Evolutionary conservation across 2,113 vertebrate species (phyloP).

Genomic region (Tragelaphus strepsiceros): DNA sequence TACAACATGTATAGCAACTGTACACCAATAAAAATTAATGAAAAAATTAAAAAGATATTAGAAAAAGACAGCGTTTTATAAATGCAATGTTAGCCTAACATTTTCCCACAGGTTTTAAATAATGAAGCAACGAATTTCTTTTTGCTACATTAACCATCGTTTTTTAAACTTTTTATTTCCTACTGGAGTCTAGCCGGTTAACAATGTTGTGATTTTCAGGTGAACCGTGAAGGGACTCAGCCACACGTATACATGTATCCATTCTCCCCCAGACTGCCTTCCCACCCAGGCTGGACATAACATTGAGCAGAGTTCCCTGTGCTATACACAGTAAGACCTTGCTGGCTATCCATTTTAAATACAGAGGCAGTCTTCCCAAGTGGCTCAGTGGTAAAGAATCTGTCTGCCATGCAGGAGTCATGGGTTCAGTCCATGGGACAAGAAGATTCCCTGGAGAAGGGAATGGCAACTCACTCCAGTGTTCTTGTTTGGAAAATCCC

Average conservation of each 20-base stretch:
- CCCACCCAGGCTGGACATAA: neutral
- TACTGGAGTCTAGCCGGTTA: fast-evolving
- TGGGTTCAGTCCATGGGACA: too few relatives aligned
- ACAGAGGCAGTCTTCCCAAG: neutral
- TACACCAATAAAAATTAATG: neutral
- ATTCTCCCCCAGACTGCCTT: neutral
- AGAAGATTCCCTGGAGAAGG: too few relatives aligned
- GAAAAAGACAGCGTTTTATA: neutral
- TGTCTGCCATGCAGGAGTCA: too few relatives aligned
- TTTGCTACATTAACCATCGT: neutral
- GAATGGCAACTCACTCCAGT: too few relatives aligned
- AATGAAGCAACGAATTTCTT: neutral
- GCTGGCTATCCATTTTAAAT: neutral
- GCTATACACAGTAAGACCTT: neutral
- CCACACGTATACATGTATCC: neutral
- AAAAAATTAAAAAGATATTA: neutral
- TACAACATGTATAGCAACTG: neutral
- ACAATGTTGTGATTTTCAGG: neutral
- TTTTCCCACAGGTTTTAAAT: neutral
- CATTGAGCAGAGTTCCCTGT: neutral
- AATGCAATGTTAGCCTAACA: neutral
- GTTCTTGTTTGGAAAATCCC: too few relatives aligned
- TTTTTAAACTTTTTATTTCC: neutral
- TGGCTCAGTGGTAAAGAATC: neutral
- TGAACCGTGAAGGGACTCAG: neutral